phyloP scores from a whole-genome alignment of 2,113 vertebrate species.

The Atlantisia rogersi region DNA sequence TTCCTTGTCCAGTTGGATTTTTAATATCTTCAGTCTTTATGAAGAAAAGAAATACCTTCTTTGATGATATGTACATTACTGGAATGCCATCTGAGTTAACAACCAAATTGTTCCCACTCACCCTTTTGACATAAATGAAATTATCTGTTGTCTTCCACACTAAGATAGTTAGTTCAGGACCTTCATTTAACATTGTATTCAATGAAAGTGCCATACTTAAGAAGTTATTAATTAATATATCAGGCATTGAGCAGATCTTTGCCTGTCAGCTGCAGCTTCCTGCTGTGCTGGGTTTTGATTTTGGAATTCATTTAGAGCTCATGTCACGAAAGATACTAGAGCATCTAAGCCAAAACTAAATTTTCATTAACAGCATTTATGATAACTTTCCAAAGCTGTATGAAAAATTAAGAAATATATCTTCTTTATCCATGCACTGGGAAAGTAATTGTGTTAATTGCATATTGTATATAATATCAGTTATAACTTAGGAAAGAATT shows the following conservation, averaged over 20 bases:
- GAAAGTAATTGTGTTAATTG: conserved; percentile 17
- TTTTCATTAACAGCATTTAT: neutral
- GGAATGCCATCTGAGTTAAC: neutral
- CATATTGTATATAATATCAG: neutral
- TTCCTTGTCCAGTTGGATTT: neutral
- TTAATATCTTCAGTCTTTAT: neutral
- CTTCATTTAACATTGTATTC: conserved; percentile 35
- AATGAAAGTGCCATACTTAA: neutral
- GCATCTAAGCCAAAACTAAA: neutral
- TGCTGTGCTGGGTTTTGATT: conserved; percentile 11
- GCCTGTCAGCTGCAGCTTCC: conserved; percentile 15
- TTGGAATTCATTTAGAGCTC: neutral
- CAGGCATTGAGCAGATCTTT: conserved; percentile 30
- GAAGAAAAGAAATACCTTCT: neutral
- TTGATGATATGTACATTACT: neutral
- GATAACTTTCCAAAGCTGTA: neutral
- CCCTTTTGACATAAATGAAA: neutral
- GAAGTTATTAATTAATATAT: conserved; percentile 59
- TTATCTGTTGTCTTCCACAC: neutral
- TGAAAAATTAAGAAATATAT: neutral
- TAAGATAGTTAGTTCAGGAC: neutral
- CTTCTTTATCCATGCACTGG: neutral
- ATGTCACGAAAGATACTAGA: neutral
- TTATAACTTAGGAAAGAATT: neutral
- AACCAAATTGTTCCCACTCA: neutral